Evolutionary conservation across 2,113 vertebrate species (phyloP).

Genomic region (Anarhynchus alexandrinus): DNA sequence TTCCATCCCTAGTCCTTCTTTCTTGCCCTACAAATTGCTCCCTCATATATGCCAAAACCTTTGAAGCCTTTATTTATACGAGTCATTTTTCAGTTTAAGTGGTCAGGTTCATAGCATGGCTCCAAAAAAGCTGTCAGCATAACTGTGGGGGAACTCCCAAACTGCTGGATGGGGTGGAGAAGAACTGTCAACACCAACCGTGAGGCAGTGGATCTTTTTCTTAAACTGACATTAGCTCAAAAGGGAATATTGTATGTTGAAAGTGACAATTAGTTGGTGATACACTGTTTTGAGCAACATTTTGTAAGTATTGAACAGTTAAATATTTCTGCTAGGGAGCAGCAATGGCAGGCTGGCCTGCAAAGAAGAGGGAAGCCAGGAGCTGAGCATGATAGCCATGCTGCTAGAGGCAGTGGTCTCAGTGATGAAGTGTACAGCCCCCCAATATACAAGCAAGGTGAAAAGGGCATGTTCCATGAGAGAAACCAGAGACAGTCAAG

Average conservation of each 20-base stretch:
- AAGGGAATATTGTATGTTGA: not conserved
- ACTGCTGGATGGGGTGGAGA: not conserved
- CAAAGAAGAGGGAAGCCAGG: not conserved
- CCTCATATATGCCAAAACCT: not conserved
- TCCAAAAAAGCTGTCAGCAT: not conserved
- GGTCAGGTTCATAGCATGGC: not conserved
- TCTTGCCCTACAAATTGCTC: not conserved
- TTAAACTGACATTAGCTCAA: not conserved
- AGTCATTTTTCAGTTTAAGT: not conserved
- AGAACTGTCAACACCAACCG: not conserved
- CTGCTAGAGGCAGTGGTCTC: not conserved
- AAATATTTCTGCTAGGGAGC: not conserved
- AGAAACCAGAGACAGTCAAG: not conserved
- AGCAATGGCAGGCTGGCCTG: not conserved
- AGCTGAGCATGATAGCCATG: not conserved
- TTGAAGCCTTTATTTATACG: not conserved
- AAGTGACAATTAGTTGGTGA: not conserved
- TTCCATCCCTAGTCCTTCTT: not conserved
- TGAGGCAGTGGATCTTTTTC: accelerated
- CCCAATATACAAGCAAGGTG: no score
- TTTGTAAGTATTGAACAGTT: not conserved
- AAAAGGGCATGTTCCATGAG: not conserved
- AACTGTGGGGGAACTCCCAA: not conserved
- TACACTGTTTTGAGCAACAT: not conserved
- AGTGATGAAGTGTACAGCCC: not conserved